These are phyloP conservation scores for Mus caroli DNA, from an alignment of 2,797 vertebrate species.

Conservation along the genomic window DNA sequence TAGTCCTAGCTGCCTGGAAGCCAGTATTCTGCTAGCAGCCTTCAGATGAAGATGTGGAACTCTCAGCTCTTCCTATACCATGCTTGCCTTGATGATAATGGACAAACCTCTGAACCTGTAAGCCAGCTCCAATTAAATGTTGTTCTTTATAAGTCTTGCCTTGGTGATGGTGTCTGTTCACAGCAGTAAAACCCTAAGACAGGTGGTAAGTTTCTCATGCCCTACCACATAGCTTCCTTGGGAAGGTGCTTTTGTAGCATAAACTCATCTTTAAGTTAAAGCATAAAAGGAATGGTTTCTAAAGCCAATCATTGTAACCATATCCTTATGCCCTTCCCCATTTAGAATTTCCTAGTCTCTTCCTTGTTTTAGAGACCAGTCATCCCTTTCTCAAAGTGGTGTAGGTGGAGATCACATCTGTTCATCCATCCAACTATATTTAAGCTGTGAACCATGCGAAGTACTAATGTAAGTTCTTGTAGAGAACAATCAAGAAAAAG, in stretches of 20 bases:
- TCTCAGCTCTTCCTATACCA: no score
- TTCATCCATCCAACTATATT: not conserved
- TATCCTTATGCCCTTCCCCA: not conserved
- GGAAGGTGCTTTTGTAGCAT: not conserved
- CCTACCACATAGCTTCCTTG: constrained; percentile 25
- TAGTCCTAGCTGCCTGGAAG: no score
- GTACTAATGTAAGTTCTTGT: not conserved
- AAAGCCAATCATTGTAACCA: not conserved
- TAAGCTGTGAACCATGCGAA: not conserved
- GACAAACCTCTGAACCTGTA: no score
- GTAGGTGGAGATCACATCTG: no score
- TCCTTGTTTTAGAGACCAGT: not conserved
- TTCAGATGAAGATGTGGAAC: no score
- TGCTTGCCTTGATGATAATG: no score
- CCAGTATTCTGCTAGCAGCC: no score
- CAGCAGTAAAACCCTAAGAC: no score
- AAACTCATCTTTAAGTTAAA: constrained; percentile 53
- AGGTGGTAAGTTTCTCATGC: not conserved
- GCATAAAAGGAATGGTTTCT: not conserved
- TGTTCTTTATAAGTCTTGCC: no score
- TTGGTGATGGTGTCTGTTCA: no score
- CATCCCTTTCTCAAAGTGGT: not conserved
- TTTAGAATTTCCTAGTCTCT: not conserved
- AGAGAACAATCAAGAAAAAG: constrained; percentile 17
- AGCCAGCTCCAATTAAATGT: no score